These are phyloP conservation scores for Pristionchus arcanus DNA, from an alignment of 2,888 invertebrate genomes.

Conservation along the genomic window DNA sequence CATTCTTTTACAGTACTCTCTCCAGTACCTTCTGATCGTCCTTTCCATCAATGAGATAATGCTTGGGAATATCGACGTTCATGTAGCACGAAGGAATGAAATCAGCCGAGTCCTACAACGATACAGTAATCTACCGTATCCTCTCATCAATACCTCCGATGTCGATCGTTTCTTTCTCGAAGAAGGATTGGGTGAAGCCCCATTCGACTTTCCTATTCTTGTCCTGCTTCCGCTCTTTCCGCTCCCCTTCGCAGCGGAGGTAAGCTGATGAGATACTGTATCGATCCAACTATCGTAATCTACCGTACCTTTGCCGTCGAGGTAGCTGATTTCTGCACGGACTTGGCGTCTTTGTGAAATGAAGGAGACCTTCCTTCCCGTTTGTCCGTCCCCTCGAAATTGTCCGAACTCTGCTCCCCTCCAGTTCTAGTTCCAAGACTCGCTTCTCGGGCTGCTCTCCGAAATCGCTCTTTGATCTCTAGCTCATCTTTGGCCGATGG, in stretches of 20 bases:
- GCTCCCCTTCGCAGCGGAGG: not conserved
- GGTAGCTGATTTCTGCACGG: slow-evolving; percentile 8
- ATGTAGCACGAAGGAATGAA: slow-evolving; percentile 53
- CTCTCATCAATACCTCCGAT: not conserved
- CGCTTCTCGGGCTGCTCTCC: not conserved
- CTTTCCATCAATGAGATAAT: slow-evolving; percentile 31
- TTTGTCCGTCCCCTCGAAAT: not conserved
- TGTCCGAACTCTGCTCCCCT: not conserved
- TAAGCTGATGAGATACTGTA: not conserved
- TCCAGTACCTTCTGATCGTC: slow-evolving; percentile 23
- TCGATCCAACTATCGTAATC: not conserved
- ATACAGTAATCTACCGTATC: not conserved
- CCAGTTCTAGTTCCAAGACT: not conserved
- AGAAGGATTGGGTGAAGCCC: not conserved
- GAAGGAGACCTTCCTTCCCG: not conserved
- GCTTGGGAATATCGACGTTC: slow-evolving; percentile 50
- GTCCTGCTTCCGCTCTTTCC: not conserved
- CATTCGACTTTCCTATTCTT: not conserved
- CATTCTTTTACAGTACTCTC: not conserved
- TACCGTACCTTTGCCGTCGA: not conserved
- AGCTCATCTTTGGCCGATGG: slow-evolving; percentile 19
- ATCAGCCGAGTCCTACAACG: slow-evolving; percentile 39
- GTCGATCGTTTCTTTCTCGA: slow-evolving; percentile 17
- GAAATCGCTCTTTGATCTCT: slow-evolving; percentile 22
- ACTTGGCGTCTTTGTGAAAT: not conserved